Conservation (phyloP, 1,140 invertebrate genomes). For the Cotesia typhae region DNA sequence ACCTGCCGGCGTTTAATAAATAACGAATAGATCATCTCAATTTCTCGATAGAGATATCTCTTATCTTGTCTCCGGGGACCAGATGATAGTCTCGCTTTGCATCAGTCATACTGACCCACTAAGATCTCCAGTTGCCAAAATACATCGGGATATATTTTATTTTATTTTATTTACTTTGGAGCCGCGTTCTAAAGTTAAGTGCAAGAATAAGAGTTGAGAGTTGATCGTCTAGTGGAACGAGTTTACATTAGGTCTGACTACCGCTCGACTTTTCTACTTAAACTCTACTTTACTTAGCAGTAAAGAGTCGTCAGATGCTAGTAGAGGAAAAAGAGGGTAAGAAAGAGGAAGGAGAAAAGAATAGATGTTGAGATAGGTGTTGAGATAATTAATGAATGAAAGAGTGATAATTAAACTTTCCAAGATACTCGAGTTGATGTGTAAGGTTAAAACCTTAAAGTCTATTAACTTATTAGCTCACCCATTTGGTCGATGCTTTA, state of each 20-base stretch:
- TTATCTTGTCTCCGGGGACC: neutral
- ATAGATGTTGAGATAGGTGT: neutral
- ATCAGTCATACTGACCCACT: neutral
- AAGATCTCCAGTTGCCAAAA: neutral
- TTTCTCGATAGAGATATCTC: conserved; percentile 1
- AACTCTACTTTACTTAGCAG: too few relatives aligned
- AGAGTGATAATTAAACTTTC: neutral
- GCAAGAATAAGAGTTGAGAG: neutral
- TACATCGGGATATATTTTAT: too few relatives aligned
- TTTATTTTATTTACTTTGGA: too few relatives aligned
- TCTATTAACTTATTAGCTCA: conserved; percentile 11
- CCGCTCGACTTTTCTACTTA: conserved; percentile 6
- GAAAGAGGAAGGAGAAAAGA: neutral
- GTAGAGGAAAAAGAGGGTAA: neutral
- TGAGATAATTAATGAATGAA: neutral
- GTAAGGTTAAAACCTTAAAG: neutral
- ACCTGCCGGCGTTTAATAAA: conserved; percentile 26
- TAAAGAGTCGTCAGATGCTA: neutral
- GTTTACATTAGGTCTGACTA: neutral
- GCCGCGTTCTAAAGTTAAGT: too few relatives aligned
- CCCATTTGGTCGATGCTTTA: neutral
- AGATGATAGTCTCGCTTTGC: neutral
- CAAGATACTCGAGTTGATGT: neutral
- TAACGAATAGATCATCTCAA: conserved; percentile 16
- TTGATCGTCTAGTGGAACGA: neutral